phyloP scores from a whole-genome alignment of 1,140 invertebrate genomes.

The Aphis gossypii region DNA sequence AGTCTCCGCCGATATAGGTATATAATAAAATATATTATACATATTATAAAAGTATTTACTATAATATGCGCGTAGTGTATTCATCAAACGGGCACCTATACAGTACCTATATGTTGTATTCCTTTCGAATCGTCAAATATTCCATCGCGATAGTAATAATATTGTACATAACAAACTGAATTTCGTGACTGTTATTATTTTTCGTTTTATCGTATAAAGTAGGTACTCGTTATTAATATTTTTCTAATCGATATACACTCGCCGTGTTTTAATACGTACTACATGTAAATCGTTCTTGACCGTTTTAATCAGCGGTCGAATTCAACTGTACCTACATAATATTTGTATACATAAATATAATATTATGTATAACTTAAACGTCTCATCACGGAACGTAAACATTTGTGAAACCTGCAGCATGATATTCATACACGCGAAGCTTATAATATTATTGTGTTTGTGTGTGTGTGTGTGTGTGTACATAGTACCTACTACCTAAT shows the following conservation, averaged over 20 bases:
- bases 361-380: slow-evolving; percentile 9
- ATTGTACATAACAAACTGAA: background rate
- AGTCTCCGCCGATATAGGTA: background rate
- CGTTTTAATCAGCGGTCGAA: background rate
- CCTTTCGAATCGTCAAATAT: slow-evolving; percentile 2
- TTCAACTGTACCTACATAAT: background rate
- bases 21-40: background rate
- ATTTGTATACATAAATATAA: background rate
- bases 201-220: background rate
- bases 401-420: background rate
- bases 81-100: background rate
- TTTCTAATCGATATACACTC: background rate
- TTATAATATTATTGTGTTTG: background rate
- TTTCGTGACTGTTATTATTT: slow-evolving; percentile 8
- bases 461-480: background rate
- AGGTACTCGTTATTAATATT: background rate
- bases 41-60: background rate
- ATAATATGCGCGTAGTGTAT: background rate
- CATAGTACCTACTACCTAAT: slow-evolving; percentile 6
- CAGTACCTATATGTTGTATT: background rate
- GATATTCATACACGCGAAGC: background rate
- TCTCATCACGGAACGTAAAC: background rate
- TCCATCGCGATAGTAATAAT: background rate
- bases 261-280: background rate
- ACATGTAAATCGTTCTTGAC: background rate